Percentiles rank a stretch among this genome's conserved stretches.
Evolutionary conservation across 2,888 invertebrate species (phyloP).

Genomic region (Resseliella maxima): DNA sequence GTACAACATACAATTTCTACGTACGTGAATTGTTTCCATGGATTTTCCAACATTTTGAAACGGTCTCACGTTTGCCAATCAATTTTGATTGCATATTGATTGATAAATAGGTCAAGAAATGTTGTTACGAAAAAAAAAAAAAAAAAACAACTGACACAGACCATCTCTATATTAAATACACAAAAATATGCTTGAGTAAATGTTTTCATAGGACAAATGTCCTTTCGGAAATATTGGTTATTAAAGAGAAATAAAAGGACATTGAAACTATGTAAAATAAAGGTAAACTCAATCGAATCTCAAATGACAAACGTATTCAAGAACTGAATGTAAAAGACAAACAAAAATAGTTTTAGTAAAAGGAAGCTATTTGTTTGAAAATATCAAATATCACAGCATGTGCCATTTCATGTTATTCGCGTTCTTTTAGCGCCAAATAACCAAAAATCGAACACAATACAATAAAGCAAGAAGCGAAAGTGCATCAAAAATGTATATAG

Average conservation of each 20-base stretch:
- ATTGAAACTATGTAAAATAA: neutral
- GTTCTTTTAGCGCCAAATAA: constrained; percentile 3
- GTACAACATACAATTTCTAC: too few relatives aligned
- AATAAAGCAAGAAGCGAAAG: neutral
- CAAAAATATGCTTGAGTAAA: neutral
- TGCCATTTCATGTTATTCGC: constrained; percentile 49
- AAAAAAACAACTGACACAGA: neutral
- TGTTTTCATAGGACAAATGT: constrained; percentile 39
- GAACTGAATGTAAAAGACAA: neutral
- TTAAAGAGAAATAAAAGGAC: neutral
- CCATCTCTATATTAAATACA: too few relatives aligned
- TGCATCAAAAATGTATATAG: neutral
- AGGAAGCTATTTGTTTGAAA: constrained; percentile 51
- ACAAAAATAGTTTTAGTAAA: neutral
- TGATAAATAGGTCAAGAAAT: neutral
- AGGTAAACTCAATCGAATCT: neutral
- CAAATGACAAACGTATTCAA: neutral
- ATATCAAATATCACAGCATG: constrained; percentile 54
- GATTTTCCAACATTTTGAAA: neutral
- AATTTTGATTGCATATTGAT: neutral
- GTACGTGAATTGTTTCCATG: constrained; percentile 3
- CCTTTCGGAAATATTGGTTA: constrained; percentile 38
- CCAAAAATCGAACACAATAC: neutral
- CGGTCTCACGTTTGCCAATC: neutral
- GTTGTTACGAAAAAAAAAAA: neutral